Conservation (phyloP, 2,113 vertebrate genomes). For the Astur gentilis region DNA sequence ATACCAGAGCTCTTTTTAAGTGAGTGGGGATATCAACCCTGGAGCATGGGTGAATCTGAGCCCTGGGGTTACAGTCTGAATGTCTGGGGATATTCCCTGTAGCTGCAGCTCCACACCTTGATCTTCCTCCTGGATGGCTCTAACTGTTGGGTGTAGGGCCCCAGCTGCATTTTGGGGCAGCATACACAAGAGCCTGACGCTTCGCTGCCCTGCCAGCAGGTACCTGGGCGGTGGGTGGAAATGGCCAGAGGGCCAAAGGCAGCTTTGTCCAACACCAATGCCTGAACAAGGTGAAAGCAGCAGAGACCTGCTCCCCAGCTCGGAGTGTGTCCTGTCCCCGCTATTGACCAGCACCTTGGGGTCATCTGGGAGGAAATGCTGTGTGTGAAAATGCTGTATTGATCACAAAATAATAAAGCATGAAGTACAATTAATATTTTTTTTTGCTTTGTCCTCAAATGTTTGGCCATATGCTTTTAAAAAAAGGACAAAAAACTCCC, state of each 20-base stretch:
- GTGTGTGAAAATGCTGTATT: not conserved
- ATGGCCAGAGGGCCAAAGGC: not conserved
- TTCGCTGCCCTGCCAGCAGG: not conserved
- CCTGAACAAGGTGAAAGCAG: not conserved
- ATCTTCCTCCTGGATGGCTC: too few relatives aligned
- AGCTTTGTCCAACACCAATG: not conserved
- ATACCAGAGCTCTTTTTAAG: not conserved
- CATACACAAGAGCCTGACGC: rapidly evolving
- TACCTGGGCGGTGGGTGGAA: too few relatives aligned
- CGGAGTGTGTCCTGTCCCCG: rapidly evolving
- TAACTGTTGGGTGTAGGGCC: not conserved
- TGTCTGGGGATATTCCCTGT: too few relatives aligned
- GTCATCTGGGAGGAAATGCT: not conserved
- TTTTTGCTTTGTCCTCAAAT: not conserved
- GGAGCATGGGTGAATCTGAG: not conserved
- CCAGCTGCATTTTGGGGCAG: not conserved
- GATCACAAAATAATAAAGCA: not conserved
- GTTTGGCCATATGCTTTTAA: not conserved
- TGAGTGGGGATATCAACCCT: not conserved
- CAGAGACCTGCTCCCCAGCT: not conserved
- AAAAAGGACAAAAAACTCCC: not conserved
- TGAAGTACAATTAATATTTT: too few relatives aligned
- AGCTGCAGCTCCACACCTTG: rapidly evolving
- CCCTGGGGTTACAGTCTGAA: not conserved
- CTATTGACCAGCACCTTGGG: too few relatives aligned